Percentiles rank a stretch among this genome's conserved stretches.
Evolutionary conservation across 2,113 vertebrate species (phyloP).

Genomic region (Chloropsis hardwickii): DNA sequence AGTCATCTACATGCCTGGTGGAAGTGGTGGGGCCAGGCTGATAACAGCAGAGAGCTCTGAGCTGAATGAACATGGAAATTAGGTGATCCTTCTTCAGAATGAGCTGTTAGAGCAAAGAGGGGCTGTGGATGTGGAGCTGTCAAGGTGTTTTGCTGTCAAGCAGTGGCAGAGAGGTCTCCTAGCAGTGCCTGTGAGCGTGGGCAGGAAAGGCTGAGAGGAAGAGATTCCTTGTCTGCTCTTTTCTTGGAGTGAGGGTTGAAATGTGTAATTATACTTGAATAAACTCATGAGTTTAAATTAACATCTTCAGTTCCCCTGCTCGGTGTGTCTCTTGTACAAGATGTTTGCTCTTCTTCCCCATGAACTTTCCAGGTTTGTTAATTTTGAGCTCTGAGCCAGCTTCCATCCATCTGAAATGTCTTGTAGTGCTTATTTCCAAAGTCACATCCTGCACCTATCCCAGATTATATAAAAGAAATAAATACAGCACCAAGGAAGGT

Average conservation of each 20-base stretch:
- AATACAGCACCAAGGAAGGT: not conserved
- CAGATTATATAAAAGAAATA: not conserved
- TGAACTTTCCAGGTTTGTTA: not conserved
- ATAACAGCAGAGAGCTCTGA: constrained; percentile 24
- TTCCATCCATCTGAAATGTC: not conserved
- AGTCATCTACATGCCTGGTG: not conserved
- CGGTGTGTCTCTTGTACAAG: not conserved
- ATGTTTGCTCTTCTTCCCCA: not conserved
- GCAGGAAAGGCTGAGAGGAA: not conserved
- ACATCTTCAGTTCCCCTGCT: not conserved
- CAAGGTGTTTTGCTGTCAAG: not conserved
- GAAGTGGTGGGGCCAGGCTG: constrained; percentile 22
- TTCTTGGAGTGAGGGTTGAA: not conserved
- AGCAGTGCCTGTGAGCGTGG: not conserved
- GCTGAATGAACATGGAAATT: constrained; percentile 19
- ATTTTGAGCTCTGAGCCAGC: not conserved
- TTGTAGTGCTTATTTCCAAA: not conserved
- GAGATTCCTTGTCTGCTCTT: not conserved
- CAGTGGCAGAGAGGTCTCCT: not conserved
- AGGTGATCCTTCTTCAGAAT: constrained; percentile 20
- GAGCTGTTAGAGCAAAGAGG: not conserved
- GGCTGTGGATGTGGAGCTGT: not conserved
- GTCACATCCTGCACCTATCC: not conserved
- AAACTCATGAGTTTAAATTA: not conserved
- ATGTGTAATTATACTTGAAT: not conserved